Percentiles rank a stretch among this genome's conserved stretches.
These are phyloP conservation scores for Standfussiana lucernea DNA, from an alignment of 2,888 invertebrate species.

Conservation along the genomic window DNA sequence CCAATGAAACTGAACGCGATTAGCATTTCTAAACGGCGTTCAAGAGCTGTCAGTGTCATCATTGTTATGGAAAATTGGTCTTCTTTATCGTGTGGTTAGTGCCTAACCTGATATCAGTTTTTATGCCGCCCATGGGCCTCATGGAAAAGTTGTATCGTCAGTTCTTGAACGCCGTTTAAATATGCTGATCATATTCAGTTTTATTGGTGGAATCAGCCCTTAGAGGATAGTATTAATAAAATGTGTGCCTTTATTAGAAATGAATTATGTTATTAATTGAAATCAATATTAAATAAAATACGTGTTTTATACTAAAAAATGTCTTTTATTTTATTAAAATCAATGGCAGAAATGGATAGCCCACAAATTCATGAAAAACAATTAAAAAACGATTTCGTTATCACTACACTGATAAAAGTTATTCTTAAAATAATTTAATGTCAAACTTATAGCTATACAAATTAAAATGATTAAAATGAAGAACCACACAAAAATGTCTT, in stretches of 20 bases:
- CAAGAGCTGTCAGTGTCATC: neutral
- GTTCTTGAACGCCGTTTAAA: no score
- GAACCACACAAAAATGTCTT: neutral
- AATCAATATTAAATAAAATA: conserved; percentile 27
- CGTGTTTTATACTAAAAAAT: conserved; percentile 6
- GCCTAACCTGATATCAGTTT: no score
- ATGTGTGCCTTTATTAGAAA: conserved; percentile 17
- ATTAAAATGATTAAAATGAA: neutral
- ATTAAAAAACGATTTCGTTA: neutral
- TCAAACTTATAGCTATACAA: conserved; percentile 3
- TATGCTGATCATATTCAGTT: no score
- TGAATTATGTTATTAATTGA: conserved; percentile 13
- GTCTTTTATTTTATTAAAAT: conserved; percentile 31
- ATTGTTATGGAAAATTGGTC: no score
- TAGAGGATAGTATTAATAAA: neutral
- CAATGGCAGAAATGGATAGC: neutral
- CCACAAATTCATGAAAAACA: conserved; percentile 1
- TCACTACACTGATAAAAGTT: neutral
- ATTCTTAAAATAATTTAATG: conserved; percentile 3
- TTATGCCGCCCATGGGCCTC: no score
- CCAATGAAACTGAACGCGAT: neutral
- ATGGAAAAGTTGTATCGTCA: no score
- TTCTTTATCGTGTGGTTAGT: no score
- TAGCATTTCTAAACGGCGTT: neutral
- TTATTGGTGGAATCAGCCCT: neutral